Evolutionary conservation across 64 coral and sea anemone genomes (phyloP).

Genomic region (Porites lutea): DNA sequence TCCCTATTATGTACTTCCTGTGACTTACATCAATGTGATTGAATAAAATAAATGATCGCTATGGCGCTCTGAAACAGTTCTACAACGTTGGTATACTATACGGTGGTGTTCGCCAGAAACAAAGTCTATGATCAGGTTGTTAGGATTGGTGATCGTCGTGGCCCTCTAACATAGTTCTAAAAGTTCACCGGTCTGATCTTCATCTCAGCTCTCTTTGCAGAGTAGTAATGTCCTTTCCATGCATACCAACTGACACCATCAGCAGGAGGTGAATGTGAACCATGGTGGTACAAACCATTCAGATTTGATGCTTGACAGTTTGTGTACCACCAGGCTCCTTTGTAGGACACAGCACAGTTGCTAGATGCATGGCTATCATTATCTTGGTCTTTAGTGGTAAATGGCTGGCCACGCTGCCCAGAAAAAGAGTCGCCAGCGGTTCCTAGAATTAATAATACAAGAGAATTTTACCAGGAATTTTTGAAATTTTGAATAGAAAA

Average conservation of each 20-base stretch:
- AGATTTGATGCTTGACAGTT: neutral
- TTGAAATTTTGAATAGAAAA: no score
- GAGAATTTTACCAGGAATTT: no score
- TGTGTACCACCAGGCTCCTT: no score
- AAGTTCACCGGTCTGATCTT: neutral
- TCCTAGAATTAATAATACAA: neutral
- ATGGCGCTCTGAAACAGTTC: no score
- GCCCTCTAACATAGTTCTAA: no score
- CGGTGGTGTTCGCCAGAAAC: no score
- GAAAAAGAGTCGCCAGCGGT: slow-evolving; percentile 6
- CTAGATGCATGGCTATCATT: neutral
- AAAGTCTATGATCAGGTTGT: no score
- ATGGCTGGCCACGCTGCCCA: neutral
- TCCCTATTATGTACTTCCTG: no score
- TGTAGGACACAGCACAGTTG: neutral
- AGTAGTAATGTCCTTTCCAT: slow-evolving; percentile 29
- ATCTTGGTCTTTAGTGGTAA: neutral
- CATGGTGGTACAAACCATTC: slow-evolving; percentile 4
- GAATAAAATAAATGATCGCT: no score
- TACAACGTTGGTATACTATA: no score
- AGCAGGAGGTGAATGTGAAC: neutral
- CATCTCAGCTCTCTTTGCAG: slow-evolving; percentile 10
- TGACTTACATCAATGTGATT: no score
- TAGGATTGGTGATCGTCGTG: no score
- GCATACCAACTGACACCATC: neutral